Conservation (phyloP, 2,888 invertebrate genomes). For the Drosophila quinaria region DNA sequence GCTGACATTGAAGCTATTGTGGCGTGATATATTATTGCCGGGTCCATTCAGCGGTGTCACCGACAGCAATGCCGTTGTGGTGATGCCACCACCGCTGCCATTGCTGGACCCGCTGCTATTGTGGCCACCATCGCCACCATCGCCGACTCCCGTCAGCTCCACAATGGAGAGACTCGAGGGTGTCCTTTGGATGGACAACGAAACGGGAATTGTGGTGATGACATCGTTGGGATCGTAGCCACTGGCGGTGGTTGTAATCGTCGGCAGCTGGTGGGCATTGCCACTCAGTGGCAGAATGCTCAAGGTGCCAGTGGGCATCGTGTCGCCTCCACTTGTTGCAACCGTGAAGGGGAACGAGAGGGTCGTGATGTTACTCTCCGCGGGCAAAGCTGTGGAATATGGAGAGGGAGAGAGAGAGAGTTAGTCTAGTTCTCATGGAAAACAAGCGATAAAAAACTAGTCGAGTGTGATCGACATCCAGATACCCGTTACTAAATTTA, state of each 20-base stretch:
- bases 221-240: conserved; percentile 77
- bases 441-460: no score
- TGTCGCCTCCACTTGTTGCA: conserved; percentile 79
- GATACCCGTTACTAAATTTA: not conserved
- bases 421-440: not conserved
- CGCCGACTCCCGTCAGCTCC: conserved; percentile 60
- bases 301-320: conserved; percentile 79
- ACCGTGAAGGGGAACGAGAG: conserved; percentile 85
- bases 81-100: conserved; percentile 63
- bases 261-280: conserved; percentile 76
- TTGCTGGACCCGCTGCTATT: conserved; percentile 16
- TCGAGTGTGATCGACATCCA: not conserved
- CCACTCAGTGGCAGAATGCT: conserved; percentile 80
- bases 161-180: conserved; percentile 79
- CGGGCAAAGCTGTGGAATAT: conserved; percentile 60
- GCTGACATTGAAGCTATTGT: conserved; percentile 82
- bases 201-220: conserved; percentile 83
- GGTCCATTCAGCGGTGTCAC: conserved; percentile 77
- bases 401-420: not conserved
- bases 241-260: conserved; percentile 76
- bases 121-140: conserved; percentile 24
- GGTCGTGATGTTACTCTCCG: conserved; percentile 82
- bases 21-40: conserved; percentile 77
- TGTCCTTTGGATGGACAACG: conserved; percentile 81
- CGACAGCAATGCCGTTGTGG: conserved; percentile 76